Conservation (phyloP, 2,797 vertebrate species). For the Semotilus atromaculatus region DNA sequence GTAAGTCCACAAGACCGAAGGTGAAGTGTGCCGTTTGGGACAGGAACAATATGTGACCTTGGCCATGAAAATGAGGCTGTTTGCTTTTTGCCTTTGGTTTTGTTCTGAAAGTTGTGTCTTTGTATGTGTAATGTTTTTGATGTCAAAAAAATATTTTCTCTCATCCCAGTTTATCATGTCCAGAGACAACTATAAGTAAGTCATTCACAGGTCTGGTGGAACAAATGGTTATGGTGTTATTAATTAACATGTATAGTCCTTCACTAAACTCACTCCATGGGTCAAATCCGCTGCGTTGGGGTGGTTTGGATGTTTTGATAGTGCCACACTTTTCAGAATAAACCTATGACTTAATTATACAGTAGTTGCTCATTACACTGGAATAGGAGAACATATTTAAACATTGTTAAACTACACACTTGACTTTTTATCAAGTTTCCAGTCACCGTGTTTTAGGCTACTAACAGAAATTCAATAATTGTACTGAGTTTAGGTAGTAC, state of each 20-base stretch:
- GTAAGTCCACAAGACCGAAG: no score
- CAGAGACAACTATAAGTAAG: background rate
- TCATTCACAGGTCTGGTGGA: background rate
- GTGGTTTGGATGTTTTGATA: background rate
- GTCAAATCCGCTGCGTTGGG: background rate
- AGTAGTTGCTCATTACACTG: background rate
- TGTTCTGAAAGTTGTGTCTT: background rate
- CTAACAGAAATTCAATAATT: background rate
- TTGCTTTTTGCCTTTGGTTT: constrained; percentile 5
- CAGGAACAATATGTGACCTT: background rate
- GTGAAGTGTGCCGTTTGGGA: no score
- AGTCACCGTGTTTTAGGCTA: background rate
- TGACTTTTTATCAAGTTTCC: background rate
- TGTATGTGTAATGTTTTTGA: background rate
- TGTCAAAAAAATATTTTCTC: background rate
- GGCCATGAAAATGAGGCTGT: constrained; percentile 11
- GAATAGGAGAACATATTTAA: background rate
- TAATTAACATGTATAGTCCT: background rate
- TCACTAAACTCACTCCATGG: no score
- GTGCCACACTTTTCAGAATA: background rate
- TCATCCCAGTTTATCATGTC: background rate
- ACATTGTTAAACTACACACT: background rate
- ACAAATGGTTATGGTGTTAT: background rate
- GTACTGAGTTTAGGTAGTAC: background rate
- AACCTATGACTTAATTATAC: background rate